phyloP scores from a whole-genome alignment of 2,888 invertebrate genomes.

The Cephus pulcher region DNA sequence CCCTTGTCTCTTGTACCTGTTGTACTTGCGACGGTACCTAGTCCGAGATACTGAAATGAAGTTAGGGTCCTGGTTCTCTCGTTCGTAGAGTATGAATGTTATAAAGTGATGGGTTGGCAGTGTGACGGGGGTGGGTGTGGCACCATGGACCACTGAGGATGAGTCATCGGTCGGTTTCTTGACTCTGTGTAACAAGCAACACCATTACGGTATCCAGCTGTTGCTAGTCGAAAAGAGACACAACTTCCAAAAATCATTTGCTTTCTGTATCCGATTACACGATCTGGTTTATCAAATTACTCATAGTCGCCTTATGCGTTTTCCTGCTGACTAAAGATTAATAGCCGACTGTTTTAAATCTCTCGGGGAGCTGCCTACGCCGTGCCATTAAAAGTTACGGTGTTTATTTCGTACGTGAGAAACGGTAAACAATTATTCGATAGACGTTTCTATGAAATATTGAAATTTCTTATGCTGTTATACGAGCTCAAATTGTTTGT shows the following conservation, averaged over 20 bases:
- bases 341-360: neutral
- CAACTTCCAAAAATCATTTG: neutral
- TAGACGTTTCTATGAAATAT: neutral
- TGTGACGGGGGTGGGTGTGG: constrained; percentile 49
- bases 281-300: neutral
- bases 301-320: neutral
- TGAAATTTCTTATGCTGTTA: neutral
- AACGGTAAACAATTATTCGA: neutral
- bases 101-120: neutral
- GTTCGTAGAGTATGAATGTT: neutral
- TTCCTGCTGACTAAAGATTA: neutral
- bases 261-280: neutral
- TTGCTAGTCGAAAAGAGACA: neutral
- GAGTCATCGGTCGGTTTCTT: constrained; percentile 41
- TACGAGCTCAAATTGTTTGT: neutral
- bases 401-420: neutral
- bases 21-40: neutral
- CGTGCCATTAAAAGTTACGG: neutral
- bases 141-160: constrained; percentile 31
- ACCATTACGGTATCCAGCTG: neutral
- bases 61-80: neutral
- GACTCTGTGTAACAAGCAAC: neutral
- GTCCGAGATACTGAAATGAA: neutral
- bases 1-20: neutral
- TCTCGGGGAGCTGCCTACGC: neutral